phyloP scores from a whole-genome alignment of 2,797 vertebrate genomes.

The Hoplostethus atlanticus region DNA sequence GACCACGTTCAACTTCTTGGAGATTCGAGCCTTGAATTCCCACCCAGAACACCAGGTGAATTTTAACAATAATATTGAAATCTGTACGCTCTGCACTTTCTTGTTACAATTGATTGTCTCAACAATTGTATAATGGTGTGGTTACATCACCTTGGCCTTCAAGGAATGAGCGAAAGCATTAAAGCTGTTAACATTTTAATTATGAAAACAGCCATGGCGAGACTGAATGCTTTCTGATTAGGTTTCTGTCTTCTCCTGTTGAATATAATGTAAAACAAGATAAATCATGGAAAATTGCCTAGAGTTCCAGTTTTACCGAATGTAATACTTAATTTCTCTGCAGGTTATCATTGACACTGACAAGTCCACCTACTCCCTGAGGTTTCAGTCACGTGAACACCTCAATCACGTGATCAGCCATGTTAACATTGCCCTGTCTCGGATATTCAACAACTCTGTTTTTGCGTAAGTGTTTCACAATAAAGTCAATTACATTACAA shows the following conservation, averaged over 20 bases:
- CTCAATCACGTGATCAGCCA: constrained; percentile 89
- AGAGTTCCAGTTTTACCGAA: no score
- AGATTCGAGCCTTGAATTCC: constrained; percentile 89
- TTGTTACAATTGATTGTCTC: constrained; percentile 8
- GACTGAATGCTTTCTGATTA: neutral
- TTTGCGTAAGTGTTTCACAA: constrained; percentile 79
- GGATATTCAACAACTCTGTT: constrained; percentile 89
- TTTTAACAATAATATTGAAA: constrained; percentile 1
- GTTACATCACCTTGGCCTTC: constrained; percentile 46
- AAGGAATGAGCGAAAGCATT: constrained; percentile 24
- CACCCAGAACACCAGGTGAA: constrained; percentile 88
- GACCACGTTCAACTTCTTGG: constrained; percentile 90
- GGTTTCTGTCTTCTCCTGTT: neutral
- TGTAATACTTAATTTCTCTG: constrained; percentile 4
- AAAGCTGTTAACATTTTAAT: neutral
- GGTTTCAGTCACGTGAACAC: constrained; percentile 85
- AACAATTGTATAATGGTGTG: constrained; percentile 14
- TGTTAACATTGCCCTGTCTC: constrained; percentile 87
- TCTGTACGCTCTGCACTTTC: neutral
- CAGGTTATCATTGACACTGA: constrained; percentile 90
- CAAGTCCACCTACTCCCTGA: constrained; percentile 85
- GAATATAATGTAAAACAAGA: neutral
- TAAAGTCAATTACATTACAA: neutral
- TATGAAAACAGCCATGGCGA: constrained; percentile 2
- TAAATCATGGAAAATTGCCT: neutral